phyloP scores from a whole-genome alignment of 2,888 invertebrate genomes.

The Epistrophe grossulariae region DNA sequence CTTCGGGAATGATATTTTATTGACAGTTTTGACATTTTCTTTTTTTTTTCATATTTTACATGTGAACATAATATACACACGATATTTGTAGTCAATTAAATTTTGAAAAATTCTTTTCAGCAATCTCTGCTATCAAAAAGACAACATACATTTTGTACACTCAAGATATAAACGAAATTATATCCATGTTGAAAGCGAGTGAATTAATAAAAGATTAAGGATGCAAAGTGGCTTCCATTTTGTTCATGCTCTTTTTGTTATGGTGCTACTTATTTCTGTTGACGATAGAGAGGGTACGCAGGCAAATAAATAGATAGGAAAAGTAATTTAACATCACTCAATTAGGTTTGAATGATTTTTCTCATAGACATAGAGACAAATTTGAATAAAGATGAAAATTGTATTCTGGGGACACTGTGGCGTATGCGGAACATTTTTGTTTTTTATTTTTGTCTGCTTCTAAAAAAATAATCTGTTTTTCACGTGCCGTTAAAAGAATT shows the following conservation, averaged over 20 bases:
- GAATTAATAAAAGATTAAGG: conserved; percentile 24
- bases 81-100: conserved; percentile 47
- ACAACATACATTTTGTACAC: not conserved
- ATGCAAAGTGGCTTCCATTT: conserved; percentile 26
- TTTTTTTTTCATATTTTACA: not conserved
- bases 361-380: not conserved
- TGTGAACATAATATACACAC: not conserved
- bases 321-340: conserved; percentile 12
- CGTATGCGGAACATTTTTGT: not conserved
- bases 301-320: not conserved
- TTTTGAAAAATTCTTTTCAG: conserved; percentile 13
- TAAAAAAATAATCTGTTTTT: no score
- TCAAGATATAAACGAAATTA: not conserved
- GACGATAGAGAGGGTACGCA: not conserved
- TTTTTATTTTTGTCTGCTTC: not conserved
- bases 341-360: not conserved
- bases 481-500: no score
- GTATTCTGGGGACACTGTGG: not conserved
- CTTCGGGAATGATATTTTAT: conserved; percentile 25
- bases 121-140: not conserved
- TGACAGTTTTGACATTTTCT: conserved; percentile 39
- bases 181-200: not conserved
- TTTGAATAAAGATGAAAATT: not conserved
- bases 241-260: not conserved
- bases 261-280: not conserved